These are phyloP conservation scores for Apostichopus parvimensis DNA, from an alignment of 35 echinoderm and acorn worm species.

Conservation along the genomic window DNA sequence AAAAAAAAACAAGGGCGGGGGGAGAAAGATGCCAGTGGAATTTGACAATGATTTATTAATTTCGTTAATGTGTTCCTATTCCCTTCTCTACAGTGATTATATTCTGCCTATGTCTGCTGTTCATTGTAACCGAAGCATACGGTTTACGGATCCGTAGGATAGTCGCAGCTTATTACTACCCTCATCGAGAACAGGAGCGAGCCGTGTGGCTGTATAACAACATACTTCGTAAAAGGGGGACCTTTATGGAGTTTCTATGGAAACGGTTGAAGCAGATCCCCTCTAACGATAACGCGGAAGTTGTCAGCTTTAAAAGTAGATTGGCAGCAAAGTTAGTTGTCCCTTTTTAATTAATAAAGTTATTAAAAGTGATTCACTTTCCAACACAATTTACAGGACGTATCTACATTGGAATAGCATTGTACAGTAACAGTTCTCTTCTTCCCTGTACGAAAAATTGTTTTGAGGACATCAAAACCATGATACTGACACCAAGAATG, in stretches of 20 bases:
- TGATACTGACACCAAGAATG: no score
- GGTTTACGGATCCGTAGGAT: conserved; percentile 77
- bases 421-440: no score
- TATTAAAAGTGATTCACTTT: background rate
- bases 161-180: conserved; percentile 80
- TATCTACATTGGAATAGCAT: no score
- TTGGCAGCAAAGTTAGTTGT: conserved; percentile 75
- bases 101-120: conserved; percentile 64
- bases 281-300: background rate
- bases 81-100: conserved; percentile 57
- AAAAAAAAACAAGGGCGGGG: no score
- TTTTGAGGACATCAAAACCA: no score
- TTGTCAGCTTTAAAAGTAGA: conserved; percentile 60
- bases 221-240: conserved; percentile 72
- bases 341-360: background rate
- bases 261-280: conserved; percentile 43
- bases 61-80: background rate
- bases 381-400: background rate
- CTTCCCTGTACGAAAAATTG: no score
- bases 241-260: conserved; percentile 68
- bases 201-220: conserved; percentile 85
- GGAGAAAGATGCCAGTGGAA: no score
- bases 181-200: conserved; percentile 68
- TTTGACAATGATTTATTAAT: no score
- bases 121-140: conserved; percentile 82